Conservation (phyloP, 2,113 vertebrate species). For the Phodopus roborovskii region DNA sequence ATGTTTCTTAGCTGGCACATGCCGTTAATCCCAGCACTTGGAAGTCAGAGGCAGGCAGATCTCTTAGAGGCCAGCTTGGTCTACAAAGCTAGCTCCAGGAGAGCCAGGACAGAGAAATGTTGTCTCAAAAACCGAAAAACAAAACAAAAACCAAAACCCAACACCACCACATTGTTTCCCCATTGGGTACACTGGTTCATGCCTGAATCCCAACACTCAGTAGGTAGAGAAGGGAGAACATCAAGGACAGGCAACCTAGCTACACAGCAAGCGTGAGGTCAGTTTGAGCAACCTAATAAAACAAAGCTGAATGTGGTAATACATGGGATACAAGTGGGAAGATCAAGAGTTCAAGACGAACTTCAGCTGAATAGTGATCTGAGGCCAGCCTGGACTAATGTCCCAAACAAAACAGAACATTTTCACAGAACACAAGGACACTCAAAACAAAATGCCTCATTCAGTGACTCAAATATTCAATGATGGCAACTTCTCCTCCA, state of each 20-base stretch:
- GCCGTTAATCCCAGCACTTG: background rate
- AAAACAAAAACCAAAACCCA: no score
- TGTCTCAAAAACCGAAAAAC: background rate
- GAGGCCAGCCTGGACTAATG: background rate
- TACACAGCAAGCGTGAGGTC: background rate
- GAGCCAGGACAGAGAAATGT: background rate
- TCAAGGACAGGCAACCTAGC: no score
- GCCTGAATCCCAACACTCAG: background rate
- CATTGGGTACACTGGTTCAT: background rate
- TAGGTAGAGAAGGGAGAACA: background rate
- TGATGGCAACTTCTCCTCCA: background rate
- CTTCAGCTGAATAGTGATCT: background rate
- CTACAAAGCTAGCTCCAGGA: background rate
- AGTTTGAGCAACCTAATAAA: background rate
- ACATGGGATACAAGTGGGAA: background rate
- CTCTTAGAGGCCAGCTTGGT: background rate
- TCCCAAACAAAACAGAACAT: no score
- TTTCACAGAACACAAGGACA: background rate
- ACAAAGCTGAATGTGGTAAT: background rate
- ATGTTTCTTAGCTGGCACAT: background rate
- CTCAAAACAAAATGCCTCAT: conserved; percentile 24
- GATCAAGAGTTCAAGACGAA: background rate
- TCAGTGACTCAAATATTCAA: conserved; percentile 20
- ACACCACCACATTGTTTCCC: background rate
- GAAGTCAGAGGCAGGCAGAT: background rate